Evolutionary conservation across 92 coral and sea anemone species (phyloP).

Genomic region (Zoanthus gigantus): DNA sequence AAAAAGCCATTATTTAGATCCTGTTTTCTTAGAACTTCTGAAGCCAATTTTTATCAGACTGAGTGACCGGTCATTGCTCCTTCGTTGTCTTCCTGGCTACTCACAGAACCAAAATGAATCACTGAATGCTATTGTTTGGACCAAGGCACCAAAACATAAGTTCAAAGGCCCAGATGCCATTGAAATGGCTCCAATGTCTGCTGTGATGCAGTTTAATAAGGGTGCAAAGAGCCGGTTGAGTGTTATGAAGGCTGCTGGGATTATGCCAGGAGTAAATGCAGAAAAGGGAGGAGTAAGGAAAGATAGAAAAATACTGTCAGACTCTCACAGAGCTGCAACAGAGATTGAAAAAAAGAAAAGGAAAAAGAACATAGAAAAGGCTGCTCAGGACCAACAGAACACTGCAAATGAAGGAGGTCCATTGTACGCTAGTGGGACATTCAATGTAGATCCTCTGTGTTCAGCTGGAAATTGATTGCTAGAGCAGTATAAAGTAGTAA

Average conservation of each 20-base stretch:
- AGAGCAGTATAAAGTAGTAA: background rate
- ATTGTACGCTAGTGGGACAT: conserved; percentile 49
- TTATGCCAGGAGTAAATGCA: conserved; percentile 15
- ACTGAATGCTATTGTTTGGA: conserved; percentile 45
- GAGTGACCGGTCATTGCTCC: conserved; percentile 43
- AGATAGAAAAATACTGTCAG: conserved; percentile 1
- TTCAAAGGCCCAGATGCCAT: conserved; percentile 57
- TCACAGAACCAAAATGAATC: conserved; percentile 44
- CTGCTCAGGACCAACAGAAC: conserved; percentile 20
- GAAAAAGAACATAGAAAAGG: conserved; percentile 26
- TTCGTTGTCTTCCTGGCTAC: conserved; percentile 44
- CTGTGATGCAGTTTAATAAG: conserved; percentile 46
- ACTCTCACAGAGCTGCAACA: conserved; percentile 21
- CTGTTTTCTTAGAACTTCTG: conserved; percentile 48
- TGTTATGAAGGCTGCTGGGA: conserved; percentile 47
- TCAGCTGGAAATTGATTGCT: conserved; percentile 5
- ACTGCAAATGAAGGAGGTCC: conserved; percentile 27
- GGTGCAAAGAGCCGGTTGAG: conserved; percentile 30
- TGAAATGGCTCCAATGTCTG: conserved; percentile 59
- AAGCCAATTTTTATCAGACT: conserved; percentile 45
- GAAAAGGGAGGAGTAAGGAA: conserved; percentile 16
- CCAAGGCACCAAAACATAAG: conserved; percentile 48
- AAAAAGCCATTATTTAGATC: conserved; percentile 46
- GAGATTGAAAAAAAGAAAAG: conserved; percentile 45
- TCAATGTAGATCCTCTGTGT: conserved; percentile 38